phyloP scores from a whole-genome alignment of 2,113 vertebrate genomes.

The Ptilorrhoa leucosticta region DNA sequence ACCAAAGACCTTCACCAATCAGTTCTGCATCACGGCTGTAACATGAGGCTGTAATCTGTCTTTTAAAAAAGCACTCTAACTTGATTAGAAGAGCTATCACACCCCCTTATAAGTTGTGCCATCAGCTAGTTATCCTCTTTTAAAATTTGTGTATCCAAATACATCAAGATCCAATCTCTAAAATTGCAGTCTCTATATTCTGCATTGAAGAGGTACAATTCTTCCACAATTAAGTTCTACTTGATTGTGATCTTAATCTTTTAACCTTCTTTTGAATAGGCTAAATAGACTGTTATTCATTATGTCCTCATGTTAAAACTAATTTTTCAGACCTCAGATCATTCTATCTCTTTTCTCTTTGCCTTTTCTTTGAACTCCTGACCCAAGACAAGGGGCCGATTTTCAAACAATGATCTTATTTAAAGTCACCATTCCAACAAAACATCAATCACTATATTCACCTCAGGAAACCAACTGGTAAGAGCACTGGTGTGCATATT shows the following conservation, averaged over 20 bases:
- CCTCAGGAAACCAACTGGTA: not conserved
- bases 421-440: not conserved
- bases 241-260: not conserved
- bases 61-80: not conserved
- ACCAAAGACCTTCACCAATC: not conserved
- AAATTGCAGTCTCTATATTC: not conserved
- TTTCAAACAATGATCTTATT: not conserved
- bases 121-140: not conserved
- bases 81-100: slow-evolving; percentile 1
- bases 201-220: not conserved
- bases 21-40: not conserved
- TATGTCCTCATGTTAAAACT: not conserved
- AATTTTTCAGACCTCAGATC: not conserved
- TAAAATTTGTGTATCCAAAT: not conserved
- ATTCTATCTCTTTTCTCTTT: not conserved
- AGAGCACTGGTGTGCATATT: not conserved
- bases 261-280: not conserved
- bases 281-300: not conserved
- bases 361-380: not conserved
- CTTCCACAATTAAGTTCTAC: not conserved
- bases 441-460: not conserved
- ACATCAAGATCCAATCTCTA: not conserved
- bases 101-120: not conserved
- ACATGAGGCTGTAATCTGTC: not conserved
- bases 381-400: not conserved